Percentiles rank a stretch among this genome's conserved stretches.
Conservation (phyloP, 2,797 vertebrate species). For the Centropyge bicolor region DNA sequence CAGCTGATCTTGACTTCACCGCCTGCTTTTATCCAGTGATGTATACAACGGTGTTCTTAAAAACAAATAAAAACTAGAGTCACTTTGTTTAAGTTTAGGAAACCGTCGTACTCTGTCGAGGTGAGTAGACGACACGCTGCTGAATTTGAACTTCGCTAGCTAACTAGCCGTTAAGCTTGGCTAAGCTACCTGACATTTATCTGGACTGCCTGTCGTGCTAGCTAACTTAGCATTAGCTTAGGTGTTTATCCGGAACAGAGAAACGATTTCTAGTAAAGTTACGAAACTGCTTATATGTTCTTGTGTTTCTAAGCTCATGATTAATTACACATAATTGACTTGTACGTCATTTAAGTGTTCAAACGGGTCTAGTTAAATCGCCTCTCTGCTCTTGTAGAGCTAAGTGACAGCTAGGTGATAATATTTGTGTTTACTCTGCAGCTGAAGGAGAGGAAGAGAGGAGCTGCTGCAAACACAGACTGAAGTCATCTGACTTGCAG, state of each 20-base stretch:
- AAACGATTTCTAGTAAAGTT: not conserved
- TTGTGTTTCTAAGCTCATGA: fast-evolving
- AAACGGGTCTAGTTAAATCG: not conserved
- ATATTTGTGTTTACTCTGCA: conserved; percentile 50
- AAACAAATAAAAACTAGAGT: not conserved
- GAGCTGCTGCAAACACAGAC: conserved; percentile 54
- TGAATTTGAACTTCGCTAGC: conserved; percentile 1
- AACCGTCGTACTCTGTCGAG: conserved; percentile 1
- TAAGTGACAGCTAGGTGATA: conserved; percentile 48
- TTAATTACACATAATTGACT: too few relatives aligned
- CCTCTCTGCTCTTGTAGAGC: not conserved
- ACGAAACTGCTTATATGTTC: not conserved
- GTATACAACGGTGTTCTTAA: conserved; percentile 21
- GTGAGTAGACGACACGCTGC: conserved; percentile 45
- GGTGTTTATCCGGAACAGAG: conserved; percentile 33
- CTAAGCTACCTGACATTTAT: conserved; percentile 30
- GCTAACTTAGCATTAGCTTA: conserved; percentile 73
- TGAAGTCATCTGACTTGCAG: conserved; percentile 69
- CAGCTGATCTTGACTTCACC: conserved; percentile 76
- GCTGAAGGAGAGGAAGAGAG: conserved; percentile 51
- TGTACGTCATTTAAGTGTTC: not conserved
- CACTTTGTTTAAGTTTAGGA: conserved; percentile 13
- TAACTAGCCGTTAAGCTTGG: conserved; percentile 24
- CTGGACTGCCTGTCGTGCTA: conserved; percentile 40
- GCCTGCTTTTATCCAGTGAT: conserved; percentile 68